Percentiles rank a stretch among this genome's conserved stretches.
phyloP scores from a whole-genome alignment of 2,797 vertebrate species.

The Coreius guichenoti region DNA sequence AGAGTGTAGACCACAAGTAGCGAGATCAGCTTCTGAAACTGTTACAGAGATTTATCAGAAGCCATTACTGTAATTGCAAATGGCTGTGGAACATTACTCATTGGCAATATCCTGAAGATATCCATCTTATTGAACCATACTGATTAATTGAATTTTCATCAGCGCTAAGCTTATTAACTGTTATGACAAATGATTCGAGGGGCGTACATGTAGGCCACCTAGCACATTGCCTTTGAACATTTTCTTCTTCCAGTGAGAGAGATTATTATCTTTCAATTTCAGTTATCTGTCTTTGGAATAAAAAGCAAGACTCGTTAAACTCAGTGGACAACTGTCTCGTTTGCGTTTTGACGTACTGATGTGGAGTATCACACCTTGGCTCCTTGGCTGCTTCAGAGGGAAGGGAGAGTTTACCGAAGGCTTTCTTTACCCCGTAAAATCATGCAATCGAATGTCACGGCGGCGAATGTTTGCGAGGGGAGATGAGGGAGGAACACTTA shows the following conservation, averaged over 20 bases:
- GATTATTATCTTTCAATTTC: slow-evolving; percentile 44
- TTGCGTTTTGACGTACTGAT: slow-evolving; percentile 26
- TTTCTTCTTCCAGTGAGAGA: slow-evolving; percentile 23
- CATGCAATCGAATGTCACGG: background rate
- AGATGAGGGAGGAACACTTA: slow-evolving; percentile 78
- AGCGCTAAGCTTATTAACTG: slow-evolving; percentile 58
- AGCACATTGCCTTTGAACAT: slow-evolving; percentile 35
- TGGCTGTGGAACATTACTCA: slow-evolving; percentile 61
- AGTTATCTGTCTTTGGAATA: slow-evolving; percentile 47
- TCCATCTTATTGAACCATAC: slow-evolving; percentile 59
- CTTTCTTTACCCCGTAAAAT: background rate
- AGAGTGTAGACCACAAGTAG: background rate
- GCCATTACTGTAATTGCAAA: slow-evolving; percentile 64
- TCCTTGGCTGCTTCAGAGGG: background rate
- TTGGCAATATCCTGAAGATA: slow-evolving; percentile 63
- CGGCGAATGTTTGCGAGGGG: background rate
- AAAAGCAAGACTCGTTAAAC: slow-evolving; percentile 33
- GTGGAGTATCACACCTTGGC: slow-evolving; percentile 30
- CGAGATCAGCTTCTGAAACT: slow-evolving; percentile 31
- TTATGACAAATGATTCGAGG: slow-evolving; percentile 60
- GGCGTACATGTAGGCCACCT: slow-evolving; percentile 21
- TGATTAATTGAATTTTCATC: slow-evolving; percentile 64
- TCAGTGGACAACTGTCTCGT: slow-evolving; percentile 9
- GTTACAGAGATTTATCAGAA: slow-evolving; percentile 59
- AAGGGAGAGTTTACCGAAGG: slow-evolving; percentile 13